Conservation (phyloP, 2,113 vertebrate species). For the Dicerorhinus sumatrensis region DNA sequence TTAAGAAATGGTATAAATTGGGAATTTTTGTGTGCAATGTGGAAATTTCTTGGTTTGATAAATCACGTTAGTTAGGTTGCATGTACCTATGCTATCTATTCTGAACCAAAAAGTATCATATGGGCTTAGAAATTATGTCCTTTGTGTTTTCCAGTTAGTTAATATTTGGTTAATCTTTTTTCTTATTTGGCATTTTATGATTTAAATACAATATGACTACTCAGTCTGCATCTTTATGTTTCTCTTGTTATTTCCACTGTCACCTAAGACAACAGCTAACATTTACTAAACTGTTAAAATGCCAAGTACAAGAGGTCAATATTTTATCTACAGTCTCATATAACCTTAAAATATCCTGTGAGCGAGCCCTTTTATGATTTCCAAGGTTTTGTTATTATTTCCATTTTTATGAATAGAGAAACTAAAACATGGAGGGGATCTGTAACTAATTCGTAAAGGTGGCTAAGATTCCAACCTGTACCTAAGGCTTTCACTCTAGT, state of each 20-base stretch:
- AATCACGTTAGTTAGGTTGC: background rate
- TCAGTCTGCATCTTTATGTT: conserved; percentile 20
- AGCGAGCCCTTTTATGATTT: background rate
- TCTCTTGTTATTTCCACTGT: background rate
- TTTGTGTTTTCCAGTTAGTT: background rate
- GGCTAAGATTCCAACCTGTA: background rate
- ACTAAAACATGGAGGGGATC: background rate
- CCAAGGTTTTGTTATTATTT: background rate
- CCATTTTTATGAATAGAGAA: conserved; percentile 6
- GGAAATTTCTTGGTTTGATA: background rate
- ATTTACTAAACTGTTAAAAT: background rate
- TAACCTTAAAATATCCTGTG: background rate
- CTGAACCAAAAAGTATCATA: background rate
- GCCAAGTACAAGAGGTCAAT: background rate
- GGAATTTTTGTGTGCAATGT: background rate
- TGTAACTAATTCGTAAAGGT: background rate
- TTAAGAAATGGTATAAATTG: background rate
- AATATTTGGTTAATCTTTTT: conserved; percentile 24
- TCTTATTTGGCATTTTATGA: conserved; percentile 32
- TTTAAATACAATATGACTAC: conserved; percentile 26
- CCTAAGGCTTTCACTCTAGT: background rate
- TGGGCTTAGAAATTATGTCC: background rate
- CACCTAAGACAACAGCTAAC: background rate
- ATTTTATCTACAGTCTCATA: background rate
- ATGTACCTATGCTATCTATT: background rate